phyloP scores from a whole-genome alignment of 35 echinoderm and acorn worm genomes.

The Patiria miniata region DNA sequence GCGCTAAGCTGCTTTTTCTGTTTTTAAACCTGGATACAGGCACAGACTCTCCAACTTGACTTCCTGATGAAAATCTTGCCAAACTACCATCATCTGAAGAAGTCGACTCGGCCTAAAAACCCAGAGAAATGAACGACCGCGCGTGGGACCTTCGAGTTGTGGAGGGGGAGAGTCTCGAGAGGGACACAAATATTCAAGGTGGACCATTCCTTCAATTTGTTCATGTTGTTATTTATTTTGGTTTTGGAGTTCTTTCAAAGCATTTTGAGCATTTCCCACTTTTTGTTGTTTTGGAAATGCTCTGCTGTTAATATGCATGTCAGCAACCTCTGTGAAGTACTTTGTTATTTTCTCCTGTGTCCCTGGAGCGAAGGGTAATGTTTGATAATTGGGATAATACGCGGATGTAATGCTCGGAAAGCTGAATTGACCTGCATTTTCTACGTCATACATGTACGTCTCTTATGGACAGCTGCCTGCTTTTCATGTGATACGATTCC shows the following conservation, averaged over 20 bases:
- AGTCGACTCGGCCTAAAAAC: slow-evolving; percentile 68
- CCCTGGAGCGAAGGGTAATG: no score
- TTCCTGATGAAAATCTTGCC: slow-evolving; percentile 94
- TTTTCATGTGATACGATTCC: no score
- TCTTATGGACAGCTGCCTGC: no score
- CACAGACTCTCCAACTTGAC: slow-evolving; percentile 85
- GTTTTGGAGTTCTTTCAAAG: neutral
- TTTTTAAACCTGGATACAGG: slow-evolving; percentile 12
- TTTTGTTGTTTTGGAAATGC: neutral
- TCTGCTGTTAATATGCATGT: neutral
- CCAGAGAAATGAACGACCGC: slow-evolving; percentile 22
- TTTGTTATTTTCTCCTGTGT: neutral
- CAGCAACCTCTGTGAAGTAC: neutral
- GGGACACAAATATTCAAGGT: slow-evolving; percentile 2
- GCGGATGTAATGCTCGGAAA: no score
- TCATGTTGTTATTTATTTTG: neutral
- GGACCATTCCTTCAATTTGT: neutral
- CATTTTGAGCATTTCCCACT: neutral
- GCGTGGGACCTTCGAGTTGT: neutral
- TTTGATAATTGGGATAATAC: no score
- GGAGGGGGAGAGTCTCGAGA: neutral
- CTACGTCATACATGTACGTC: no score
- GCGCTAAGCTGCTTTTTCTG: no score
- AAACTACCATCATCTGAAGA: slow-evolving; percentile 94
- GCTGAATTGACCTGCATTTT: no score